phyloP scores from a whole-genome alignment of 2,888 invertebrate genomes.

The Acleris sparsana region DNA sequence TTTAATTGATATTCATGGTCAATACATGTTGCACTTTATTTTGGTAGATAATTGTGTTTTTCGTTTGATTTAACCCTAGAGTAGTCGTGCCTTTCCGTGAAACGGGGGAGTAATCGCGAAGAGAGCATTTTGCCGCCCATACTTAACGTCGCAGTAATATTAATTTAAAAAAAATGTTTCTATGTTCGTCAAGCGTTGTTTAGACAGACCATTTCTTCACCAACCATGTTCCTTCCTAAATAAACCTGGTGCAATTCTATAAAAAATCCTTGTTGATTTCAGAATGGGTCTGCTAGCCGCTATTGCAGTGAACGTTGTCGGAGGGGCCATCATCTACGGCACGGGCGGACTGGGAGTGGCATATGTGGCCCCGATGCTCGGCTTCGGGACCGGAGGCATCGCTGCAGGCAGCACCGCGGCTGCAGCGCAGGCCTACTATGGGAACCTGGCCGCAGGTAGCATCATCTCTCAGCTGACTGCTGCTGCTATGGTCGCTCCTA shows the following conservation, averaged over 20 bases:
- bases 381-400: slow-evolving; percentile 63
- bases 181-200: too few species aligned
- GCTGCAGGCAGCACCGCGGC: slow-evolving; percentile 63
- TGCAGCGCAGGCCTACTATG: slow-evolving; percentile 65
- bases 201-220: too few species aligned
- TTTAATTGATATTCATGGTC: neutral
- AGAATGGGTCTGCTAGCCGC: slow-evolving; percentile 30
- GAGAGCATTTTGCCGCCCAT: too few species aligned
- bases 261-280: slow-evolving; percentile 6
- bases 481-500: slow-evolving; percentile 68
- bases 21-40: too few species aligned
- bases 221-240: too few species aligned
- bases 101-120: too few species aligned
- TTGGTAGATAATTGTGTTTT: too few species aligned
- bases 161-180: too few species aligned
- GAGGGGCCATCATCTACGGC: slow-evolving; percentile 31
- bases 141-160: too few species aligned
- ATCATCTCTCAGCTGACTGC: slow-evolving; percentile 65
- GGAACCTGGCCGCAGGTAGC: slow-evolving; percentile 67
- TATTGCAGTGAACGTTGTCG: slow-evolving; percentile 14
- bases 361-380: slow-evolving; percentile 55
- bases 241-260: neutral
- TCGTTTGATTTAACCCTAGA: too few species aligned
- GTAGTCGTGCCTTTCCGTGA: too few species aligned
- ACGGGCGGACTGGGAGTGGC: slow-evolving; percentile 43